Evolutionary conservation across 2,113 vertebrate species (phyloP), one percentile per base, ranked within the genome.

Genomic region (Paradisaea rubra): DNA sequence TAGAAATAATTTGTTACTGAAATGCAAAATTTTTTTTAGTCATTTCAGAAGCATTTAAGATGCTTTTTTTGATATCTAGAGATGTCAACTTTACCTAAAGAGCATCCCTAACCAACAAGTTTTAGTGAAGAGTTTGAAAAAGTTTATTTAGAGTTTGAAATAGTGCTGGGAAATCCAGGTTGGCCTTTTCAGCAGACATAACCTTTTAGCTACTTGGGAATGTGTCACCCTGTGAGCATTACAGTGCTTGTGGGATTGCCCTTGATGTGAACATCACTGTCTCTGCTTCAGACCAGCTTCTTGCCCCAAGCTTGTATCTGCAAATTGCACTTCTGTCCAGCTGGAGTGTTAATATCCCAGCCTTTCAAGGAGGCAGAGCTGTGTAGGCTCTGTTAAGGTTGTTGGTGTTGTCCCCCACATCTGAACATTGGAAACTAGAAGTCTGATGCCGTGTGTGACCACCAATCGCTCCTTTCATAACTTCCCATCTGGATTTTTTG

Each of bases 361-460:
- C 35, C n/a, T 76, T 47, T 24, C 0, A 3, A 20, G 70, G 47
- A 73, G 50, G 20, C 49, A 80, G 53, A 59, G 17, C 17, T 72
- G 0, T 56, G 0, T 5, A 16, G 37, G n/a, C 6, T 72, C 6
- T 31, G 3, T 15, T 68, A 45, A 63, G 27, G 37, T 63, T 76
- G 24, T 50, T 52, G 33, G 17, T 79, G 33, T 78, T 71, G 30
- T 42, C 9, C 10, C 3, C 8, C 5, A 15, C 1, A 1, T 44
- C 28, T 33, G 11, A 39, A 39, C 0, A 0, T 31, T 35, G 30
- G 31, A 47, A 61, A 33, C 31, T 13, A 30, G 15, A 65, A 35
- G 7, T 66, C 24, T 52, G 6, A 15, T 52, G 63, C 81, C 7
- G 0, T 21, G 3, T 35, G 22, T 61, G 31, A 49, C 30, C 52